phyloP scores from a whole-genome alignment of 2,797 vertebrate genomes.

The Xiphorhynchus erythropygius region DNA sequence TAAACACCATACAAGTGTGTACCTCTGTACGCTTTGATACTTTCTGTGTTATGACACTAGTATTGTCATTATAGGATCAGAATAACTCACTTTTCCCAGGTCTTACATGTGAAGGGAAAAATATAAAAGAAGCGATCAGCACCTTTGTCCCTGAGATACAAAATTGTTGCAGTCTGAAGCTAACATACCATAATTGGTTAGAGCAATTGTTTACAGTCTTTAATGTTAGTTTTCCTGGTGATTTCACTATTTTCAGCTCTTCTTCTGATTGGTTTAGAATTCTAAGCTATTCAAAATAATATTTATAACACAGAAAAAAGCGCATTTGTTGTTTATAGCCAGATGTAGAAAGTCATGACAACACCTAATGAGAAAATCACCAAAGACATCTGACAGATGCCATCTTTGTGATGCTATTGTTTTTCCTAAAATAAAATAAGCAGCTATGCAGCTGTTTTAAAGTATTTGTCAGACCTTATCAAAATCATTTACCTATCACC shows the following conservation, averaged over 20 bases:
- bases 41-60: neutral
- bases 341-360: constrained; percentile 22
- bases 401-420: constrained; percentile 18
- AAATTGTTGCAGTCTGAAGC: neutral
- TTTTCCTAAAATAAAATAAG: constrained; percentile 44
- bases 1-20: neutral
- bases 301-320: neutral
- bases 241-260: neutral
- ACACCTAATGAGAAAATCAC: constrained; percentile 42
- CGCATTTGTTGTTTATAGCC: neutral
- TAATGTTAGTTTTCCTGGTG: neutral
- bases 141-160: neutral
- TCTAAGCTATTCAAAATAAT: neutral
- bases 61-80: neutral
- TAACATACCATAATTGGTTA: neutral
- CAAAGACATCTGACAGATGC: constrained; percentile 48
- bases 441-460: constrained; percentile 43
- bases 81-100: neutral
- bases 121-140: neutral
- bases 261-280: neutral
- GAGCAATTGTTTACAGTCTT: neutral
- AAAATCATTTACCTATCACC: constrained; percentile 64
- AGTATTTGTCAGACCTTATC: constrained; percentile 63
- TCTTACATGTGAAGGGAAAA: neutral
- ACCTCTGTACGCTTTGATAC: neutral